phyloP scores from a whole-genome alignment of 1,140 invertebrate species.

The Drosophila lacertosa region DNA sequence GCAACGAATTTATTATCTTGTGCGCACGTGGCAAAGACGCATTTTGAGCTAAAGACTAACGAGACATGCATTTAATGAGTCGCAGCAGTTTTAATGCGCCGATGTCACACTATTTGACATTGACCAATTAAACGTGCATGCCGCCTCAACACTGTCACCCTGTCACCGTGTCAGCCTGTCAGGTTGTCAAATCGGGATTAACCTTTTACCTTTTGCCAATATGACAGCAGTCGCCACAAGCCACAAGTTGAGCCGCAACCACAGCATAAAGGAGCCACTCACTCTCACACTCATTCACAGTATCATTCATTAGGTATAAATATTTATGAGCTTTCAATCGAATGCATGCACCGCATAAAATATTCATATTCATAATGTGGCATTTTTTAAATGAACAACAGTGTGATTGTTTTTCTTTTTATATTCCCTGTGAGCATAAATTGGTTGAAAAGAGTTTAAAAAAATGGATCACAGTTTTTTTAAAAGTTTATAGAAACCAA shows the following conservation, averaged over 20 bases:
- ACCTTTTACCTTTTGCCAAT: constrained; percentile 49
- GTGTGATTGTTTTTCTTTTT: constrained; percentile 11
- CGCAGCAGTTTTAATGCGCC: constrained; percentile 51
- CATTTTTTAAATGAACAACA: constrained; percentile 17
- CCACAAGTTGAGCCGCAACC: constrained; percentile 23
- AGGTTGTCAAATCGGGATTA: constrained; percentile 66
- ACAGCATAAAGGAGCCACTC: constrained; percentile 24
- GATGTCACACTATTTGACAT: constrained; percentile 66
- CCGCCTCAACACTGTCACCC: constrained; percentile 23
- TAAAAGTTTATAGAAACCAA: no score
- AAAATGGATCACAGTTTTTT: no score
- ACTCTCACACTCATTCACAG: background rate
- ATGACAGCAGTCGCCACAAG: constrained; percentile 21
- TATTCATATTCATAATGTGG: constrained; percentile 11
- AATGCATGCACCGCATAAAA: constrained; percentile 24
- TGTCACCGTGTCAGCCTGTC: no score
- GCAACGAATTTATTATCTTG: constrained; percentile 57
- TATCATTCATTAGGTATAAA: constrained; percentile 22
- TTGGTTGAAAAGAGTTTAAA: background rate
- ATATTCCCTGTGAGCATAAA: background rate
- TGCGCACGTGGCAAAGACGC: constrained; percentile 35
- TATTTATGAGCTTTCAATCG: constrained; percentile 39
- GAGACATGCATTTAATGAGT: constrained; percentile 39
- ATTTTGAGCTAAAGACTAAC: background rate
- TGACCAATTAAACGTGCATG: constrained; percentile 68